phyloP scores from a whole-genome alignment of 2,113 vertebrate genomes.

The Brachypodius melanocephalos region DNA sequence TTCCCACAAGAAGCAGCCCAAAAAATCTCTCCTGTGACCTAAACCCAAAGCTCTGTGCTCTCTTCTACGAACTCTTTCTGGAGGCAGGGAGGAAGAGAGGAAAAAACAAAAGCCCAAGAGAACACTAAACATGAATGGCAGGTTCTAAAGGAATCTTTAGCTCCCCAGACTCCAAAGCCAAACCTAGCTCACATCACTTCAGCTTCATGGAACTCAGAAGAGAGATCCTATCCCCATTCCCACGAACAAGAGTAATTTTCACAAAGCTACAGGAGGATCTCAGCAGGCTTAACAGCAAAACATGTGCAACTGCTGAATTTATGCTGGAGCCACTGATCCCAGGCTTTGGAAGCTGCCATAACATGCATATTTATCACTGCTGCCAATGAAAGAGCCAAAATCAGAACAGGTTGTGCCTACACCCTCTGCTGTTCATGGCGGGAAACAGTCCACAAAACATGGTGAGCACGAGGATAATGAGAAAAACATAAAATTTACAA shows the following conservation, averaged over 20 bases:
- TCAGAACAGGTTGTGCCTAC: not conserved
- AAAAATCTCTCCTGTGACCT: not conserved
- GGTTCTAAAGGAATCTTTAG: not conserved
- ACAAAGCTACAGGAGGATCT: conserved; percentile 35
- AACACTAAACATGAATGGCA: not conserved
- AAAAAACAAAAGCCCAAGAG: not conserved
- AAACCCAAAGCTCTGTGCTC: not conserved
- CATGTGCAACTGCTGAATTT: conserved; percentile 39
- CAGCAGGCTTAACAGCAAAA: conserved; percentile 54
- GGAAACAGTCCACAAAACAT: not conserved
- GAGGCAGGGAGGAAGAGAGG: not conserved
- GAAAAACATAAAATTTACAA: conserved; percentile 1
- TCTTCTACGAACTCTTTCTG: not conserved
- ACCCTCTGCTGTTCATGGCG: conserved; percentile 31
- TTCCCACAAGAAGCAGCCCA: not conserved
- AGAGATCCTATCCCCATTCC: conserved; percentile 5
- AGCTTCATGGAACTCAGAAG: not conserved
- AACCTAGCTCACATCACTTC: not conserved
- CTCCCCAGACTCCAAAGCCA: not conserved
- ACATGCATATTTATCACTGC: not conserved
- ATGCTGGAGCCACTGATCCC: conserved; percentile 37
- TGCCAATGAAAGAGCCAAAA: not conserved
- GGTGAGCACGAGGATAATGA: not conserved
- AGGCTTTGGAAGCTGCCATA: conserved; percentile 18
- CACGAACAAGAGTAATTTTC: conserved; percentile 14